Percentiles rank a stretch among this genome's conserved stretches.
phyloP scores from a whole-genome alignment of 2,113 vertebrate species.

The Larimichthys crocea region DNA sequence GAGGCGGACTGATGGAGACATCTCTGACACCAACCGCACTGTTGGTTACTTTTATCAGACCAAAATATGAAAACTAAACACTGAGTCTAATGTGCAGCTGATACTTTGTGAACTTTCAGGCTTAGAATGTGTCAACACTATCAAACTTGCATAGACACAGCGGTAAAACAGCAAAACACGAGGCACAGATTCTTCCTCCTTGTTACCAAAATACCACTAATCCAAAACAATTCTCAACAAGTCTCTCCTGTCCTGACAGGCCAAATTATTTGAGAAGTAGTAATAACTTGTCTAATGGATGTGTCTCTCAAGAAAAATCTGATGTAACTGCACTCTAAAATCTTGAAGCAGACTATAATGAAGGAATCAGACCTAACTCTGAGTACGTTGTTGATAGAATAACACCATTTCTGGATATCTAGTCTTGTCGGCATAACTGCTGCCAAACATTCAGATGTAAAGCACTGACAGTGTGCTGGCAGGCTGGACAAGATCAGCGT shows the following conservation, averaged over 20 bases:
- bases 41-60: not conserved
- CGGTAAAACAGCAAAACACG: not conserved
- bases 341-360: not conserved
- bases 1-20: not conserved
- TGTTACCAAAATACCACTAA: not conserved
- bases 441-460: constrained; percentile 22
- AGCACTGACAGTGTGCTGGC: constrained; percentile 22
- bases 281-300: constrained; percentile 5
- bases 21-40: not conserved
- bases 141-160: not conserved
- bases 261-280: not conserved
- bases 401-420: constrained; percentile 14
- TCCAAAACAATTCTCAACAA: not conserved
- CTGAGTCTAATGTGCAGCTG: not conserved
- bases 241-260: not conserved
- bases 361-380: not conserved
- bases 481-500: constrained; percentile 3
- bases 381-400: constrained; percentile 22
- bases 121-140: not conserved
- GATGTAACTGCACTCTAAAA: not conserved
- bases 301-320: constrained; percentile 5
- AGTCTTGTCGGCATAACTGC: constrained; percentile 1
- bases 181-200: not conserved
- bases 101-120: not conserved
- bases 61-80: not conserved